Evolutionary conservation across 2,888 invertebrate genomes (phyloP), one percentile per base, ranked within the genome.

Genomic region (Cosmia pyralina): DNA sequence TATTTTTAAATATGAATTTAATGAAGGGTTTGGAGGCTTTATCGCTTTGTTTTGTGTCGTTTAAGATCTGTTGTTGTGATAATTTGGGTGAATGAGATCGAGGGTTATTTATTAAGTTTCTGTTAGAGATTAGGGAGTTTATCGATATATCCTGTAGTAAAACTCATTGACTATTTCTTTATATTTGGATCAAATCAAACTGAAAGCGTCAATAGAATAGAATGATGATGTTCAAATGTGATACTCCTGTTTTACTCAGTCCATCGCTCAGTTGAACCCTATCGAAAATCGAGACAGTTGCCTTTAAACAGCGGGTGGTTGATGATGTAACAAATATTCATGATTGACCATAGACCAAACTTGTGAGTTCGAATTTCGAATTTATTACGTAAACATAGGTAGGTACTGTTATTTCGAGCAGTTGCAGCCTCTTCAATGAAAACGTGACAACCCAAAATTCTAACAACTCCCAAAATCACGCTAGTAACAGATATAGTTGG

Each of bases 1-100:
- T 79, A 80, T 87, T 84, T 78, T 78, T 79, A 85, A 81, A 85
- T 85, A 85, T 81, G 83, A 85, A 85, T 86, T 82, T 80, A 72
- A 83, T 85, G 72, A 74, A 72, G 59, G 70, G 57, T 71, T 70
- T 71, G 22, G 57, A 52, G 44, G 48, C 69, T 81, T 81, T 73
- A 77, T 69, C 22, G 66, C 44, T 83, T 76, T 67, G 66, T 69
- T 72, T 82, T 77, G 77, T 53, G 60, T 59, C 8, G 11, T 67
- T 68, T 59, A 71, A 76, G 48, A 75, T 70, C 60, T 72, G 53
- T 58, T 52, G 62, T 63, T 17, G 38, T 78, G 52, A 62, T 81
- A 59, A 19, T 82, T 55, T 15, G 52, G 46, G 10, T 52, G 38
- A 50, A 50, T 50, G 34, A 48, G 52, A 46, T 19, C 22, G 28